Conservation (phyloP, 2,113 vertebrate species). For the Isurus oxyrinchus region DNA sequence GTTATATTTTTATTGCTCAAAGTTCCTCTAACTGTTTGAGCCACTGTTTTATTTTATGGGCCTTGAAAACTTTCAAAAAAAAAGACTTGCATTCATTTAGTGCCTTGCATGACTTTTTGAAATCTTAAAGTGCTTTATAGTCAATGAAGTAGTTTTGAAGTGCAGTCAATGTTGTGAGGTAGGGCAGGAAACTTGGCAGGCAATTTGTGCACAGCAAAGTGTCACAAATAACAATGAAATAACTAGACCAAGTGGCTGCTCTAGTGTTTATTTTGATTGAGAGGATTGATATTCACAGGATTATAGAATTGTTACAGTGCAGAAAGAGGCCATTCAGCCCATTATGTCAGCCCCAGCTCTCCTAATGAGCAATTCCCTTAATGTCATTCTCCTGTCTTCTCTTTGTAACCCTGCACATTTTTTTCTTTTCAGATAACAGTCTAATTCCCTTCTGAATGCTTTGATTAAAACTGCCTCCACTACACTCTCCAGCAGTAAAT, state of each 20-base stretch:
- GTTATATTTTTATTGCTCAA: not conserved
- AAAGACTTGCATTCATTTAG: not conserved
- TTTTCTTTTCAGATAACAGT: too few relatives aligned
- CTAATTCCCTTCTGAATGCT: too few relatives aligned
- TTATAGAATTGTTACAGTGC: too few relatives aligned
- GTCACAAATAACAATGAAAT: not conserved
- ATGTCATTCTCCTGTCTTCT: too few relatives aligned
- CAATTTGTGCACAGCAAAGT: not conserved
- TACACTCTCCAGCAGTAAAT: too few relatives aligned
- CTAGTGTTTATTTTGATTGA: not conserved
- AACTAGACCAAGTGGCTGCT: not conserved
- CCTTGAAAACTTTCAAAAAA: not conserved
- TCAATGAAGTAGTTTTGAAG: not conserved
- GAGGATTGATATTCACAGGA: too few relatives aligned
- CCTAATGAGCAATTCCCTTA: too few relatives aligned
- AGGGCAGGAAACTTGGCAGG: not conserved
- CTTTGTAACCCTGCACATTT: too few relatives aligned
- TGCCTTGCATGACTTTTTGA: not conserved
- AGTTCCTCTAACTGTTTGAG: not conserved
- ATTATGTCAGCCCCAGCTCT: too few relatives aligned
- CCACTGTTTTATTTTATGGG: not conserved
- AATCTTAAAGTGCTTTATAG: too few relatives aligned
- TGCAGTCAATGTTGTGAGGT: not conserved
- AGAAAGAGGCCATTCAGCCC: too few relatives aligned
- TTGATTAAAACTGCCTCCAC: too few relatives aligned